Evolutionary conservation across 2,113 vertebrate genomes (phyloP), one percentile per base, ranked within the genome.

Genomic region (Sitta europaea): DNA sequence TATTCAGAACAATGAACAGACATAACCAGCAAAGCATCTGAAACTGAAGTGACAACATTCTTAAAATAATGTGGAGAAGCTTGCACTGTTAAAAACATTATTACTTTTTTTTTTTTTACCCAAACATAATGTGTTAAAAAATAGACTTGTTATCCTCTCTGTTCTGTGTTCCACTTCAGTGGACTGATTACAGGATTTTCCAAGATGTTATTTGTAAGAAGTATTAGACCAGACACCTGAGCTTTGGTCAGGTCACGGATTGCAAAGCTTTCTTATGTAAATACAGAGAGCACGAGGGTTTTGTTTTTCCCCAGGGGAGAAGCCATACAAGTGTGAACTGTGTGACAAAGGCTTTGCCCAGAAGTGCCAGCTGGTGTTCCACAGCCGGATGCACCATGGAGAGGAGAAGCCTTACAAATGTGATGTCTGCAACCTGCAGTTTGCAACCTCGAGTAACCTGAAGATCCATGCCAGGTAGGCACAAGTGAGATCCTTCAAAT

Each of bases 301-400:
- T 66, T 90, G 27, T 95, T 97, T 65, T 80, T 86, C 74, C 10
- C 66, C 68, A 99, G 98, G 98, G 95, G 98, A 99, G 96, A 98
- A 99, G 97, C 98, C 98, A 82, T 99, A 98, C 91, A 98, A 98
- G 76, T 99, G 98, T 94, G 98, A 98, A 55, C 96, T 98, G 11
- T 99, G 98, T 24, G 98, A 98, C 90, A 99, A 99, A 98, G 98
- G 98, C 88, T 99, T 99, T 97, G 98, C 98, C 74, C 99, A 99
- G 96, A 99, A 99, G 97, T 99, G 99, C 92, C 99, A 99, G 97
- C 96, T 99, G 38, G 98, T 99, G 87, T 99, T 99, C 96, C 99
- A 99, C 95, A 99, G 98, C 83, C 98, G 98, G 42, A 99, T 99
- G 98, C 98, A 99, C 90, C 99, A 99, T 0, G 99, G 98, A n/a